Evolutionary conservation across 2,888 invertebrate genomes (phyloP), one percentile per base, ranked within the genome.

Genomic region (Hirtodrosophila alboralis): DNA sequence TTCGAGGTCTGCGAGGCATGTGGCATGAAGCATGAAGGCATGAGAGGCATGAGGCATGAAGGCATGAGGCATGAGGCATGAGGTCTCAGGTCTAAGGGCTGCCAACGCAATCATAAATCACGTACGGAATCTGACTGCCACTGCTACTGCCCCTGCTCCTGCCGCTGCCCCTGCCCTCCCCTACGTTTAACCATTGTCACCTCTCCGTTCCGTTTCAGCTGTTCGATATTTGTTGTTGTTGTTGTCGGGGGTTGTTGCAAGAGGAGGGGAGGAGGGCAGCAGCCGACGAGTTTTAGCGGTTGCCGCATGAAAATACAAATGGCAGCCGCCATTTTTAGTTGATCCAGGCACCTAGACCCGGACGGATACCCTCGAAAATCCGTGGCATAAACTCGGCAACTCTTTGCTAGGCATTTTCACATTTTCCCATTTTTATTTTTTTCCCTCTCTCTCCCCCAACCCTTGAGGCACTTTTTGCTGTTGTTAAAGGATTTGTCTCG

Each of bases 401-500:
- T 84, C 85, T 81, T 76, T 80, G 56, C 62, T 41, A 66, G 60
- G 62, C 62, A 60, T 63, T 84, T 84, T 68, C 52, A 70, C 67
- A 58, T 62, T 78, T 75, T 44, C 37, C 58, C 43, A 44, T 45
- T 49, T 30, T 8, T 18, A 1, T 16, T 16, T 8, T 44, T 13
- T 9, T 34, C 6, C 18, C n/a, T 14, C 9, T 12, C 12, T 12
- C 14, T 38, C 4, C 26, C 23, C 30, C 23, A 23, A 23, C 23
- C 23, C 23, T 23, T 4, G 5, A 7, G 23, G 13, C 21, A 49
- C 26, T 37, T 56, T 57, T 26, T 36, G 38, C 38, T 59, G 52
- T 60, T 84, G 69, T 71, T 45, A 81, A 86, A 67, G 87, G 87
- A 87, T 83, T 83, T 83, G 87, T 86, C 85, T 75, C 81, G 77